These are phyloP conservation scores for Calypte anna DNA, from an alignment of 2,113 vertebrate species.

Conservation along the genomic window DNA sequence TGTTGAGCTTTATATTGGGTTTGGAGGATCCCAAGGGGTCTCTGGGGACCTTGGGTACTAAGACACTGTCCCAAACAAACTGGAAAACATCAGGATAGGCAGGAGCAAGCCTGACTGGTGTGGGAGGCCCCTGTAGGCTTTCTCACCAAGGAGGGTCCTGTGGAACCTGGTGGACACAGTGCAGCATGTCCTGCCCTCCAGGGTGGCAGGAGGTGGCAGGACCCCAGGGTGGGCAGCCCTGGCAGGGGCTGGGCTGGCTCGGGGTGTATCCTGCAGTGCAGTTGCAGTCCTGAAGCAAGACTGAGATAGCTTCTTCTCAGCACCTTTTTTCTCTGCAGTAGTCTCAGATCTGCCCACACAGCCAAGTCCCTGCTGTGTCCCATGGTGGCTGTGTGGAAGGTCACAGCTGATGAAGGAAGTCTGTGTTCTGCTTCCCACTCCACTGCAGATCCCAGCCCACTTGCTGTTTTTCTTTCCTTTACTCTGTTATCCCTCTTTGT, in stretches of 20 bases:
- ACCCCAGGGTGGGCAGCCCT: accelerated
- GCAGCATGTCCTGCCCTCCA: background rate
- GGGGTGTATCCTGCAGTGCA: no score
- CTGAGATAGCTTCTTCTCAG: background rate
- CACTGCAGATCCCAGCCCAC: accelerated
- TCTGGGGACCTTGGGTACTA: background rate
- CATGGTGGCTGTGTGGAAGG: background rate
- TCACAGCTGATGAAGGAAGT: background rate
- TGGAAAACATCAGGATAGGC: background rate
- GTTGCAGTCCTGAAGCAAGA: background rate
- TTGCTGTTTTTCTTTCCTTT: background rate
- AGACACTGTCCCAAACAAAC: background rate
- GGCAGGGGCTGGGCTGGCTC: background rate
- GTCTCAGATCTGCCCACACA: background rate
- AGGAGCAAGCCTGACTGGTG: accelerated
- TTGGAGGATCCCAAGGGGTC: accelerated
- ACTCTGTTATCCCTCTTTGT: background rate
- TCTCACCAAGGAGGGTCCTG: accelerated
- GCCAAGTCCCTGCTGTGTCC: accelerated
- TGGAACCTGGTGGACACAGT: accelerated
- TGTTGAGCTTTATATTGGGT: background rate
- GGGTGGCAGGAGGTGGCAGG: background rate
- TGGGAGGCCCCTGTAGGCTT: background rate
- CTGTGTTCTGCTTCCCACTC: background rate
- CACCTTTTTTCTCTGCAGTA: background rate